Evolutionary conservation across 2,113 vertebrate species (phyloP), one percentile per base, ranked within the genome.

Genomic region (Catharus bicknelli): DNA sequence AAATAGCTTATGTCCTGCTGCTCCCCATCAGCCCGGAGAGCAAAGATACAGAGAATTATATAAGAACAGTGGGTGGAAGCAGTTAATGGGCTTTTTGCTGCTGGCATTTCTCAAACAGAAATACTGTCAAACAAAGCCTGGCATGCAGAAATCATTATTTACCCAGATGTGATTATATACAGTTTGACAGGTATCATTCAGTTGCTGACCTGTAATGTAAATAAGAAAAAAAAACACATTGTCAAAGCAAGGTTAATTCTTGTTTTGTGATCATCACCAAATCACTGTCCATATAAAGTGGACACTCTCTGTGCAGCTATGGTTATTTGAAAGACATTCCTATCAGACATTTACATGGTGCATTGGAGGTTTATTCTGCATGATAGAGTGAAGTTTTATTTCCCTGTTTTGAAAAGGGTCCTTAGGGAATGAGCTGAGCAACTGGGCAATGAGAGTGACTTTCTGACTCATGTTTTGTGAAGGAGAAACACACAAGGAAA

Each of bases 121-220:
- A 83, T 58, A 72, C 36, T 50, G 40, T 90, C 77, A 88, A 92
- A 77, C 15, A 66, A 88, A 88, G 59, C 15, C 48, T 86, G 73
- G 67, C 45, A 83, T 67, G 66, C 64, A 93, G 23, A 94, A 93
- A 93, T 91, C 58, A 74, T 93, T 95, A 94, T 93, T 94, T 96
- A 88, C 79, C 67, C 27, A 82, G 66, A 92, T 63, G 45, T 96
- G 95, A 92, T 67, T 55, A 23, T 54, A 92, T 77, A 29, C 40
- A 88, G 9, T 72, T 90, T 96, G 94, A 95, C 86, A 83, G 64
- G 42, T 91, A 95, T 95, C 91, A 80, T 82, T 96, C 94, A 92
- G 53, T 22, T 74, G 26, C n/a, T 96, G 91, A 96, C 95, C 88
- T 89, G 58, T 53, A 68, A 93, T 80, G 74, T 30, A 96, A 94